Percentiles rank a stretch among this genome's conserved stretches.
phyloP scores from a whole-genome alignment of 2,888 invertebrate genomes.

The Chaetogeoica ovagalla region DNA sequence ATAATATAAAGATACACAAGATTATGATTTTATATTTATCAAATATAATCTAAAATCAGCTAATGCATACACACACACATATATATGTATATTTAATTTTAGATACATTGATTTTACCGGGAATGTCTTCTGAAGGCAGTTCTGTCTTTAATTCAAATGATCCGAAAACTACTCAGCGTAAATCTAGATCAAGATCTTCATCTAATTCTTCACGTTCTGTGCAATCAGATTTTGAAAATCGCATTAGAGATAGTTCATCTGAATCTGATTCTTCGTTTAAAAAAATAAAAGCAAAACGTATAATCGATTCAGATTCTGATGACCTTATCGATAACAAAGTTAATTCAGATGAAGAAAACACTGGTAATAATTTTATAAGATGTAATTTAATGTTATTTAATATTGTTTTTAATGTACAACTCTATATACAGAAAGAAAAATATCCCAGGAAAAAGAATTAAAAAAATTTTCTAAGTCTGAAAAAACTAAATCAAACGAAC shows the following conservation, averaged over 20 bases:
- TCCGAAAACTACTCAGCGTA: slow-evolving; percentile 52
- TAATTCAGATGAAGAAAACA: slow-evolving; percentile 57
- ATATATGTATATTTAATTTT: neutral
- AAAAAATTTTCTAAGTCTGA: slow-evolving; percentile 66
- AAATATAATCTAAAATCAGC: too few relatives aligned
- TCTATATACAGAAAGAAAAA: slow-evolving; percentile 25
- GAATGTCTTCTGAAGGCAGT: too few relatives aligned
- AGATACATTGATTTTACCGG: too few relatives aligned
- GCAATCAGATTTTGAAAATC: slow-evolving; percentile 54
- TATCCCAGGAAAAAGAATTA: slow-evolving; percentile 57
- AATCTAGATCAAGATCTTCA: slow-evolving; percentile 56
- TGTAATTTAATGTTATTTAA: slow-evolving; percentile 38
- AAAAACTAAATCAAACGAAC: slow-evolving; percentile 59
- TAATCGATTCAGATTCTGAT: too few relatives aligned
- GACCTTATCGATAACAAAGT: too few relatives aligned
- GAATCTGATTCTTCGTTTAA: too few relatives aligned
- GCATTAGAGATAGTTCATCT: slow-evolving; percentile 55
- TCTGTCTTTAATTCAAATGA: neutral
- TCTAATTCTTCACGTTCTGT: slow-evolving; percentile 53
- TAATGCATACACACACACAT: neutral
- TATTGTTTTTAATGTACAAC: neutral
- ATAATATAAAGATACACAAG: too few relatives aligned
- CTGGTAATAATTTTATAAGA: slow-evolving; percentile 47
- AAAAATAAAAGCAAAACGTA: too few relatives aligned
- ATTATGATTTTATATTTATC: too few relatives aligned